Evolutionary conservation across 2,797 vertebrate species (phyloP).

Genomic region (Pipistrellus pygmaeus): DNA sequence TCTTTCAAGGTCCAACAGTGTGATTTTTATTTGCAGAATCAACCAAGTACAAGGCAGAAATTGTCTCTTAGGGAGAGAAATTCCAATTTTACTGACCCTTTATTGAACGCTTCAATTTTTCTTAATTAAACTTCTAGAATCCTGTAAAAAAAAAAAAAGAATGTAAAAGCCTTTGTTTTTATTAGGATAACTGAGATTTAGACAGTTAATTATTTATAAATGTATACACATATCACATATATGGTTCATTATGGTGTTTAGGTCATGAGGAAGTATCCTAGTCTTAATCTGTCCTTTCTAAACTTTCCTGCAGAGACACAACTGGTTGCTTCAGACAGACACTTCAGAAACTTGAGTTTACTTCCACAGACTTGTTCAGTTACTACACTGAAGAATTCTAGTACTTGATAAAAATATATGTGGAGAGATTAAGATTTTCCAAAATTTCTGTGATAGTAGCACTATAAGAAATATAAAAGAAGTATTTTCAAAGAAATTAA

Average conservation of each 20-base stretch:
- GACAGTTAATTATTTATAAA: constrained; percentile 67
- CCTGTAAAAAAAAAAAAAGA: constrained; percentile 85
- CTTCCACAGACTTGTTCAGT: neutral
- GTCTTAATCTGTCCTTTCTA: constrained; percentile 80
- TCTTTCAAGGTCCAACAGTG: constrained; percentile 53
- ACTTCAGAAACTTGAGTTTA: constrained; percentile 15
- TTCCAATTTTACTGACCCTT: constrained; percentile 81
- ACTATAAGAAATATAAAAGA: neutral
- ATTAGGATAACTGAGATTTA: constrained; percentile 82
- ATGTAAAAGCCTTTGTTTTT: constrained; percentile 87
- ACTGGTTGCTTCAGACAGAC: neutral
- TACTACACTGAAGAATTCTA: neutral
- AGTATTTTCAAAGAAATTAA: constrained; percentile 13
- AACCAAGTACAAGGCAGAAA: constrained; percentile 81
- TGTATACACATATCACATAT: neutral
- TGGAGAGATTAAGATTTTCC: neutral
- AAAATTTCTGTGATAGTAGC: constrained; percentile 6
- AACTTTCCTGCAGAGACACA: constrained; percentile 55
- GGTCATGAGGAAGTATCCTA: constrained; percentile 87
- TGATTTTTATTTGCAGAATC: constrained; percentile 75
- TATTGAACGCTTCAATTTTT: constrained; percentile 79
- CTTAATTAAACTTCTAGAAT: constrained; percentile 90
- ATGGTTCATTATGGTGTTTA: constrained; percentile 79
- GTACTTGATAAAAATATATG: constrained; percentile 24
- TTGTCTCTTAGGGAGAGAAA: constrained; percentile 83